Evolutionary conservation across 2,113 vertebrate species (phyloP).

Genomic region (Oryzias melastigma): DNA sequence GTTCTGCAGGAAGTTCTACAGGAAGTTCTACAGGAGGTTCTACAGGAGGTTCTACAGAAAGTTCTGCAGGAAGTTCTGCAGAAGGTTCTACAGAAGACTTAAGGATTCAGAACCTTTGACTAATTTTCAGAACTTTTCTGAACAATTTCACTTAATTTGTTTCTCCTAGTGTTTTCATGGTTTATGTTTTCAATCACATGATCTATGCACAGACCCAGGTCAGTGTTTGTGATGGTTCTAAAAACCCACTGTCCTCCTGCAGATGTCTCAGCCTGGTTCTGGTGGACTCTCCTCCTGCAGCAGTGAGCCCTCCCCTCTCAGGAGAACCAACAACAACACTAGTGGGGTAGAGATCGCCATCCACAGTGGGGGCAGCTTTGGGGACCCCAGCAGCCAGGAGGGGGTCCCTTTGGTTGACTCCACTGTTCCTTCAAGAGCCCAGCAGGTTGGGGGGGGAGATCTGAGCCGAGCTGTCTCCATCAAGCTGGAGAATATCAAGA

Average conservation of each 20-base stretch:
- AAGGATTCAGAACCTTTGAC: slow-evolving; percentile 50
- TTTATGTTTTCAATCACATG: slow-evolving; percentile 1
- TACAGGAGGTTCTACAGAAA: too few species aligned
- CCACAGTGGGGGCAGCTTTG: slow-evolving; percentile 95
- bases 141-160: slow-evolving; percentile 16
- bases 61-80: too few species aligned
- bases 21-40: too few species aligned
- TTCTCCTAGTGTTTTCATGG: not conserved
- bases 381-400: slow-evolving; percentile 89
- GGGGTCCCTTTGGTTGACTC: slow-evolving; percentile 87
- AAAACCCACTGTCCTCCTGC: slow-evolving; percentile 25
- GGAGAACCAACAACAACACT: slow-evolving; percentile 95
- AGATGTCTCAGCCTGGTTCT: slow-evolving; percentile 98
- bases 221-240: not conserved
- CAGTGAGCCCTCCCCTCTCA: slow-evolving; percentile 95
- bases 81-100: not conserved
- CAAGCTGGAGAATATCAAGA: slow-evolving; percentile 95
- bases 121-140: slow-evolving; percentile 18
- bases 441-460: slow-evolving; percentile 81
- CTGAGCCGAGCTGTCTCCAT: slow-evolving; percentile 83
- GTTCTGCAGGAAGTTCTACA: too few species aligned
- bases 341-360: slow-evolving; percentile 95
- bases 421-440: slow-evolving; percentile 83
- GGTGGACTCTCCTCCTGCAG: slow-evolving; percentile 97
- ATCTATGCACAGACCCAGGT: not conserved